These are phyloP conservation scores for Apamea sordens DNA, from an alignment of 2,888 invertebrate genomes.

Conservation along the genomic window DNA sequence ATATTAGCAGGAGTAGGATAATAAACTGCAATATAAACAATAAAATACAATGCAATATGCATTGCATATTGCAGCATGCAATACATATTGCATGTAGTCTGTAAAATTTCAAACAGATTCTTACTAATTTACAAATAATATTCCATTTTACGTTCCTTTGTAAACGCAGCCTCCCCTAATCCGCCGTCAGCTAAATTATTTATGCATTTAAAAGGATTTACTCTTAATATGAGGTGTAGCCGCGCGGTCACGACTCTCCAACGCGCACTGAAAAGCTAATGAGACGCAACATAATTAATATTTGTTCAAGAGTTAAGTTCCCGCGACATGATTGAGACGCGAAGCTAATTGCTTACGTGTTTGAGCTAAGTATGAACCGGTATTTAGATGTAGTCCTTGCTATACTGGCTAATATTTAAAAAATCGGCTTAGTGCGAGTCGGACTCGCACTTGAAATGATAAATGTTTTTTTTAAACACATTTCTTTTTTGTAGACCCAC, in stretches of 20 bases:
- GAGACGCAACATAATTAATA: constrained; percentile 75
- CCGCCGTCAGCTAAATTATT: constrained; percentile 87
- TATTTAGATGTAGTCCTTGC: not conserved
- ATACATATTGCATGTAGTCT: too few relatives aligned
- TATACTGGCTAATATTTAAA: not conserved
- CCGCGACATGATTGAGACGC: constrained; percentile 18
- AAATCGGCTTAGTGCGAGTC: too few relatives aligned
- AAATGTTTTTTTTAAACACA: too few relatives aligned
- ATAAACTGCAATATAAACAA: not conserved
- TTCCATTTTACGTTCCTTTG: constrained; percentile 66
- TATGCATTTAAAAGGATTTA: constrained; percentile 90
- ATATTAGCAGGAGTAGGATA: too few relatives aligned
- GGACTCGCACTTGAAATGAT: too few relatives aligned
- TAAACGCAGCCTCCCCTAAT: constrained; percentile 76
- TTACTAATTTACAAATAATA: not conserved
- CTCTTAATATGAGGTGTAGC: constrained; percentile 88
- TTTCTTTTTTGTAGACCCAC: too few relatives aligned
- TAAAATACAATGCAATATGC: too few relatives aligned
- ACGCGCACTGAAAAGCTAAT: constrained; percentile 82
- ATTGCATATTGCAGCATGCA: too few relatives aligned
- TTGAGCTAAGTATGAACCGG: not conserved
- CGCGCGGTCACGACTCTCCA: constrained; percentile 86
- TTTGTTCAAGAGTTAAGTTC: constrained; percentile 55
- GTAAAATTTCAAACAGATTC: not conserved
- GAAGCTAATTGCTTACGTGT: not conserved